Evolutionary conservation across 2,888 invertebrate species (phyloP).

Genomic region (Lamellibrachia satsuma): DNA sequence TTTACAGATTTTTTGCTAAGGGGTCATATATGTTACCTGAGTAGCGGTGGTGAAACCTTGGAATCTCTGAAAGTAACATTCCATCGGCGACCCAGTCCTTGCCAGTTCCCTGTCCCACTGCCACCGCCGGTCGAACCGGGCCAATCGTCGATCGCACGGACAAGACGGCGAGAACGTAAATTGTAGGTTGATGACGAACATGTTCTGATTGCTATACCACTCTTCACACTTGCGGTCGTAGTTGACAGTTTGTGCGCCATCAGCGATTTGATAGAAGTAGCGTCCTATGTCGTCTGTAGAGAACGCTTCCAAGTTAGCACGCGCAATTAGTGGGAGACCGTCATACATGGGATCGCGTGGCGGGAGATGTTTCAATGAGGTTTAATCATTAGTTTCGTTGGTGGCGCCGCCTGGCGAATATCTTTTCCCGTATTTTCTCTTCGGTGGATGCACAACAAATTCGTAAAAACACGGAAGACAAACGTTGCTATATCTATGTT

Average conservation of each 20-base stretch:
- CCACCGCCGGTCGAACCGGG: neutral
- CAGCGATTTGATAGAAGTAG: neutral
- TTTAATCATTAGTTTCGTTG: neutral
- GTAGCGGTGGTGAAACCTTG: neutral
- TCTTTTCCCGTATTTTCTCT: neutral
- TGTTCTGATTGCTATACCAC: neutral
- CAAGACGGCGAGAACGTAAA: neutral
- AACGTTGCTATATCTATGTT: too few species aligned
- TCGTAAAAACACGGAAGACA: too few species aligned
- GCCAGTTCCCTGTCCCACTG: neutral
- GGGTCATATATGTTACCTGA: neutral
- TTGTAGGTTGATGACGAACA: neutral
- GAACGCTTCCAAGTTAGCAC: neutral
- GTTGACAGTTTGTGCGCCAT: neutral
- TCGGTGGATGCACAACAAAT: too few species aligned
- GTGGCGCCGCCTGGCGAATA: neutral
- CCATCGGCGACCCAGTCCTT: neutral
- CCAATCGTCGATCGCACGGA: neutral
- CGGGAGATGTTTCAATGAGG: neutral
- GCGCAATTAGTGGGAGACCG: neutral
- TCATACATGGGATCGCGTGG: too few species aligned
- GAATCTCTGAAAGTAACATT: neutral
- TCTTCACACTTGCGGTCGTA: neutral
- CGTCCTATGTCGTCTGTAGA: neutral
- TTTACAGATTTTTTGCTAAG: too few species aligned